Conservation (phyloP, 2,113 vertebrate species). For the Lates calcarifer region DNA sequence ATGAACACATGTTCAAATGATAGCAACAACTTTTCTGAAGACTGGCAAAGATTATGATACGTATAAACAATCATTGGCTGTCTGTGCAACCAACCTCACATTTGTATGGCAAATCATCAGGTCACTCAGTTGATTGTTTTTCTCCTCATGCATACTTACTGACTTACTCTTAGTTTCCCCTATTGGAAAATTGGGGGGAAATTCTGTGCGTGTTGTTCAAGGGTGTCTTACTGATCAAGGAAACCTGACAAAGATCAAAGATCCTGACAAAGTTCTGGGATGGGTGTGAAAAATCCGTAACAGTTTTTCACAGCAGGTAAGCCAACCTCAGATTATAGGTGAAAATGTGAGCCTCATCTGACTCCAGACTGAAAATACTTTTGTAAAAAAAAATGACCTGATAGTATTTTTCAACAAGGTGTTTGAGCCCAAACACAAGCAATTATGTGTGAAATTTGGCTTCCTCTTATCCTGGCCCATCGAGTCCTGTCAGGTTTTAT, state of each 20-base stretch:
- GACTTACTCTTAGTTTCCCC: background rate
- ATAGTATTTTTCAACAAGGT: slow-evolving; percentile 16
- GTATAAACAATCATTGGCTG: background rate
- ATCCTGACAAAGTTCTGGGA: slow-evolving; percentile 9
- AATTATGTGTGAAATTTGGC: slow-evolving; percentile 34
- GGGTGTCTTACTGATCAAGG: slow-evolving; percentile 14
- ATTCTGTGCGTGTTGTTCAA: background rate
- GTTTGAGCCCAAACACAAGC: slow-evolving; percentile 10
- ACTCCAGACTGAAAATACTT: background rate
- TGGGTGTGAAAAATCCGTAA: background rate
- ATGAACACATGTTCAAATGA: too few relatives aligned
- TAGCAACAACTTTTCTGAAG: too few relatives aligned
- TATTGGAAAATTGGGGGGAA: slow-evolving; percentile 4
- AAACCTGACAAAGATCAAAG: slow-evolving; percentile 15
- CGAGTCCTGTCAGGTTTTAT: slow-evolving; percentile 51
- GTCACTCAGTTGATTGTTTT: background rate
- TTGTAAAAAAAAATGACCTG: slow-evolving; percentile 19
- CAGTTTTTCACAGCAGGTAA: background rate
- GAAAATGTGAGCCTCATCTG: background rate
- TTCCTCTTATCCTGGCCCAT: slow-evolving; percentile 25
- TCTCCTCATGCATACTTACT: background rate
- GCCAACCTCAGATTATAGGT: background rate
- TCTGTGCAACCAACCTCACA: slow-evolving; percentile 27
- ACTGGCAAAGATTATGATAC: too few relatives aligned
- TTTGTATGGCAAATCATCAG: slow-evolving; percentile 40